Conservation (phyloP, 2,113 vertebrate genomes). For the Isurus oxyrinchus region DNA sequence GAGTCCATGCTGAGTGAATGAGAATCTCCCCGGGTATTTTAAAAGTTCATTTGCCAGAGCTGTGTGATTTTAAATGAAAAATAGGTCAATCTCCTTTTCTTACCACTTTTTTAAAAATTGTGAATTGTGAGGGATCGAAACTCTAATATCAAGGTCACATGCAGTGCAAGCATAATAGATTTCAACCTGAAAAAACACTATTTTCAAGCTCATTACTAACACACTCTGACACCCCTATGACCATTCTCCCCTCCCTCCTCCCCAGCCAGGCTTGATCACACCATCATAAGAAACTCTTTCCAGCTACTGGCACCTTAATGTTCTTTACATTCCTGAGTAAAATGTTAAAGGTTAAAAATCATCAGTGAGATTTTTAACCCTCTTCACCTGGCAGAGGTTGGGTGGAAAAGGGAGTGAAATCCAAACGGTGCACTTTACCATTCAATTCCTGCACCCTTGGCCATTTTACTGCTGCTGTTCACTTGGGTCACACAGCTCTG, state of each 20-base stretch:
- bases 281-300: background rate
- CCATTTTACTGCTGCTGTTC: background rate
- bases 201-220: background rate
- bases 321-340: background rate
- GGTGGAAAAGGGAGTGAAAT: background rate
- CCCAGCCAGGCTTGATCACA: background rate
- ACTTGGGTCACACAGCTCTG: background rate
- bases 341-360: background rate
- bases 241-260: no score
- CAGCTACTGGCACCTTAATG: background rate
- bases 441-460: background rate
- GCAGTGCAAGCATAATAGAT: background rate
- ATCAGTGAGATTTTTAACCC: background rate
- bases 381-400: background rate
- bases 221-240: background rate
- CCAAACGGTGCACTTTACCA: background rate
- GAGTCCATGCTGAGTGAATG: background rate
- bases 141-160: background rate
- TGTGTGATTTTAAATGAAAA: background rate
- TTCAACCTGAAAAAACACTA: background rate
- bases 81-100: slow-evolving; percentile 7
- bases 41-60: background rate
- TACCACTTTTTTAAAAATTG: background rate
- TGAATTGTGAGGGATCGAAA: background rate
- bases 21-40: background rate